Percentiles rank a stretch among this genome's conserved stretches.
Conservation (phyloP, 2,113 vertebrate genomes). For the Xyrauchen texanus region DNA sequence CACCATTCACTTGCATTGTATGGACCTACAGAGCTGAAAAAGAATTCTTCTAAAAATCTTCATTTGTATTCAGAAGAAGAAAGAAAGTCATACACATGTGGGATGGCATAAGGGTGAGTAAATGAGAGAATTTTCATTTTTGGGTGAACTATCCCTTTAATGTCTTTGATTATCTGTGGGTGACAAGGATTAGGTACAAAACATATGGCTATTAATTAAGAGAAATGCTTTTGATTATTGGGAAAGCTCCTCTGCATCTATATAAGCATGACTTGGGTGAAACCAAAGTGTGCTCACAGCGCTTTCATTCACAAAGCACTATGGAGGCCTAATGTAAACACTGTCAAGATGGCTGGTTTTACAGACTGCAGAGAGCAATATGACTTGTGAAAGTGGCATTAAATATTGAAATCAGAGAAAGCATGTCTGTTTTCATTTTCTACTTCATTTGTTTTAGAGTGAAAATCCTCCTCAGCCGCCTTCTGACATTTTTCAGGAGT, state of each 20-base stretch:
- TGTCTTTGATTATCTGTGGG: not conserved
- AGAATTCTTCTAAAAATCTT: no score
- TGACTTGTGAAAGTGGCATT: conserved; percentile 39
- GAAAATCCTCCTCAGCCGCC: not conserved
- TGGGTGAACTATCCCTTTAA: no score
- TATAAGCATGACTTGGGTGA: not conserved
- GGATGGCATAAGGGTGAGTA: no score
- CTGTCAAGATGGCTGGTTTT: not conserved
- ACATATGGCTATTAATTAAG: not conserved
- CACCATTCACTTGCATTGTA: no score
- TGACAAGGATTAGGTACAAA: not conserved
- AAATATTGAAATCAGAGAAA: conserved; percentile 39
- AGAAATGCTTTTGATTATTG: not conserved
- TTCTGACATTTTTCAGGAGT: not conserved
- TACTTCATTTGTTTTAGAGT: conserved; percentile 40
- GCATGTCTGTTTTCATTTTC: conserved; percentile 47
- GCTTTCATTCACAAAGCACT: not conserved
- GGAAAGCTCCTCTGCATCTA: no score
- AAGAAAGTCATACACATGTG: no score
- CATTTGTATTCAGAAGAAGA: no score
- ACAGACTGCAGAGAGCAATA: not conserved
- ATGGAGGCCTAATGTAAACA: conserved; percentile 16
- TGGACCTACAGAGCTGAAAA: no score
- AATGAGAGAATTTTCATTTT: no score
- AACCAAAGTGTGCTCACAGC: not conserved